Evolutionary conservation across 2,113 vertebrate species (phyloP).

Genomic region (Mormyrus iriodes): DNA sequence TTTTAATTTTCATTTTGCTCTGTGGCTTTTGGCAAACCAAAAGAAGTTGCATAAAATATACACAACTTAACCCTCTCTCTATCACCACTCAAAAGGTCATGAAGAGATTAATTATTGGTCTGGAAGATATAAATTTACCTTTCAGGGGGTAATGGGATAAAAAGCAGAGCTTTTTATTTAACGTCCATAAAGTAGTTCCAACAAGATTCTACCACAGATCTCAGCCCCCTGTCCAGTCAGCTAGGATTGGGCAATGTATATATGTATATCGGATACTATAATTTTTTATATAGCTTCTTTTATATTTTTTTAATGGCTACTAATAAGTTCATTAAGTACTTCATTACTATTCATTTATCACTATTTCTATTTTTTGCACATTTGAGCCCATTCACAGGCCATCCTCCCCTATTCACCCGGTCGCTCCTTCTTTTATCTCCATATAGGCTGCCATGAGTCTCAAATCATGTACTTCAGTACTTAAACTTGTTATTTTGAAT

Average conservation of each 20-base stretch:
- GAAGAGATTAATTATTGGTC: slow-evolving; percentile 74
- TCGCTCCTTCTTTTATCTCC: not conserved
- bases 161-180: slow-evolving; percentile 52
- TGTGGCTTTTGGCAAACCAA: slow-evolving; percentile 69
- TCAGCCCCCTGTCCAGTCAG: slow-evolving; percentile 19
- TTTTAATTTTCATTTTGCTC: slow-evolving; percentile 72
- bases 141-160: slow-evolving; percentile 56
- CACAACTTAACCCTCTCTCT: not conserved
- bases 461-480: not conserved
- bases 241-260: not conserved
- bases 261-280: too few species aligned
- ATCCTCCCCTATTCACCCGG: not conserved
- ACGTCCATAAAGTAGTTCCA: slow-evolving; percentile 67
- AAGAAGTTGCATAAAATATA: slow-evolving; percentile 50
- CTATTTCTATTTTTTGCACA: not conserved
- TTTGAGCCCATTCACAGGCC: not conserved
- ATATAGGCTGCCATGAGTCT: not conserved
- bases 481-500: too few species aligned
- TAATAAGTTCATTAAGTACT: not conserved
- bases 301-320: not conserved
- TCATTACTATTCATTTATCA: not conserved
- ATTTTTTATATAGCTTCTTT: too few species aligned
- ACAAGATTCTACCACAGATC: slow-evolving; percentile 54
- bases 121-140: slow-evolving; percentile 76
- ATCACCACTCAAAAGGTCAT: slow-evolving; percentile 47